Evolutionary conservation across 2,113 vertebrate genomes (phyloP).

Genomic region (Vidua macroura): DNA sequence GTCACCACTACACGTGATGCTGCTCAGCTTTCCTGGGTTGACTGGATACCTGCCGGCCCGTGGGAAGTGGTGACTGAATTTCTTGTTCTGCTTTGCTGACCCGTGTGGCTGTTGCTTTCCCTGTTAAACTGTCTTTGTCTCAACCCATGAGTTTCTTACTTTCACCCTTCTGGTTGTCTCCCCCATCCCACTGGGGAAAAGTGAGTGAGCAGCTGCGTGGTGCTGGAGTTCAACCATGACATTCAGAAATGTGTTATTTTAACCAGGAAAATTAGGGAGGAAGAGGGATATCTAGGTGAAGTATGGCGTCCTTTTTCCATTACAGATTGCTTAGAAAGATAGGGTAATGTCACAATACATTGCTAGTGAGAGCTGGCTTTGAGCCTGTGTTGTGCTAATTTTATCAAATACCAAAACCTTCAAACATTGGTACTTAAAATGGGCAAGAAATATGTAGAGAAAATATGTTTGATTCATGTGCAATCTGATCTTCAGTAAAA

Average conservation of each 20-base stretch:
- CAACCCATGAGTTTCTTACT: not conserved
- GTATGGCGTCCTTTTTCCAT: not conserved
- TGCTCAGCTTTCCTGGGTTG: not conserved
- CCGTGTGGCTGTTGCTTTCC: not conserved
- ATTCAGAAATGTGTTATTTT: not conserved
- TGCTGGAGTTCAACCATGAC: not conserved
- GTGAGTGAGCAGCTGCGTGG: fast-evolving
- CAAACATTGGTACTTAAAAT: not conserved
- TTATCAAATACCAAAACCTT: not conserved
- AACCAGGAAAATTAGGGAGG: not conserved
- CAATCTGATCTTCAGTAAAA: not conserved
- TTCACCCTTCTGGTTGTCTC: not conserved
- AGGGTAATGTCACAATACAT: not conserved
- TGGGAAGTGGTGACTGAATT: not conserved
- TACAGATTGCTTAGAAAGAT: not conserved
- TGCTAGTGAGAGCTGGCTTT: not conserved
- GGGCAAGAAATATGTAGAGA: not conserved
- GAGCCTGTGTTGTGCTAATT: not conserved
- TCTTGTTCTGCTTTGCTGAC: not conserved
- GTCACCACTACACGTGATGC: not conserved
- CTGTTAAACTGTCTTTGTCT: not conserved
- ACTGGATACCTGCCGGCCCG: not conserved
- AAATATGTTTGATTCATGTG: not conserved
- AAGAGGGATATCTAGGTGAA: not conserved
- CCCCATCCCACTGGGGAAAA: fast-evolving